Evolutionary conservation across 2,797 vertebrate genomes (phyloP).

Genomic region (Thaleichthys pacificus): DNA sequence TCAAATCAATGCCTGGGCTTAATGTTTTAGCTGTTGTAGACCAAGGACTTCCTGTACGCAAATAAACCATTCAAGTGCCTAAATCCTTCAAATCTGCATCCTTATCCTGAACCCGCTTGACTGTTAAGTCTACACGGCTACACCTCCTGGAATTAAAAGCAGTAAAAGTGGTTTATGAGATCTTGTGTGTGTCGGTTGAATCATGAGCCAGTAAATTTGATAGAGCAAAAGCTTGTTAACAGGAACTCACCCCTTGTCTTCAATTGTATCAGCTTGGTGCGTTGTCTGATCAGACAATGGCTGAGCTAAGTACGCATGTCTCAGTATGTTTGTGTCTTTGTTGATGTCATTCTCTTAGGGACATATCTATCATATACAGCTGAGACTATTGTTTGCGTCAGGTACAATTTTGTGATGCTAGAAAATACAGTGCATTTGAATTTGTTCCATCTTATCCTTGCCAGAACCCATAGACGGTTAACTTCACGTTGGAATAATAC

Average conservation of each 20-base stretch:
- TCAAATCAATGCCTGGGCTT: neutral
- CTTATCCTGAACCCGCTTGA: too few relatives aligned
- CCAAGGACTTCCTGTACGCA: too few relatives aligned
- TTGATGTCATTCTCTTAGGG: neutral
- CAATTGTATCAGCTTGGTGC: too few relatives aligned
- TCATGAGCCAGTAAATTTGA: too few relatives aligned
- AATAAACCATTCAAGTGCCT: too few relatives aligned
- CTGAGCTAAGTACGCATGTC: neutral
- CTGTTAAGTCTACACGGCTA: too few relatives aligned
- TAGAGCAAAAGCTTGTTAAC: too few relatives aligned
- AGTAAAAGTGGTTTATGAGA: neutral
- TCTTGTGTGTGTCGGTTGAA: neutral
- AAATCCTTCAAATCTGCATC: too few relatives aligned
- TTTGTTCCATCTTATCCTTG: constrained; percentile 39
- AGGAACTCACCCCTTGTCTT: too few relatives aligned
- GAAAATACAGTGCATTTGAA: constrained; percentile 34
- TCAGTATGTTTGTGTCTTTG: neutral
- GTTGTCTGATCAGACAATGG: neutral
- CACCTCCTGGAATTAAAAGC: too few relatives aligned
- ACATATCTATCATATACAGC: constrained; percentile 1
- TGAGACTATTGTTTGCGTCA: constrained; percentile 20
- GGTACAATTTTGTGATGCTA: constrained; percentile 9
- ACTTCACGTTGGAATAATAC: constrained; percentile 23
- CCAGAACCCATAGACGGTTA: constrained; percentile 42
- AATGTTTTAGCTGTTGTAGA: neutral